Conservation (phyloP, 2,113 vertebrate species). For the Cyprinodon tularosa region DNA sequence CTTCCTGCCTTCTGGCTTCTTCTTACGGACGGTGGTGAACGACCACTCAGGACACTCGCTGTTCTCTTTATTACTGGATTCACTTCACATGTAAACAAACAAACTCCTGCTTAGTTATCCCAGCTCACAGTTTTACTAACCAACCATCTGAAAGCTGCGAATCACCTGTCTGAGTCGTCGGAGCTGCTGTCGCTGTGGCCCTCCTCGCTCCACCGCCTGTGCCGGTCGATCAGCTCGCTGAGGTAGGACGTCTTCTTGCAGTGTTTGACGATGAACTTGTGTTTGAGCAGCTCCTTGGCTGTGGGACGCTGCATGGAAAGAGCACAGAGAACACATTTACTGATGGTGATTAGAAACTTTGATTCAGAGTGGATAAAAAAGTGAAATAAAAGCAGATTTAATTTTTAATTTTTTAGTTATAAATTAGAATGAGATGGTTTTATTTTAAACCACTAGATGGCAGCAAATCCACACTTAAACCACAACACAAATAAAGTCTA, state of each 20-base stretch:
- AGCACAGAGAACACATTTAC: not conserved
- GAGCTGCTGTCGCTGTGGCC: slow-evolving; percentile 94
- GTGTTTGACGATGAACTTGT: slow-evolving; percentile 94
- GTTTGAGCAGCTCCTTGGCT: slow-evolving; percentile 95
- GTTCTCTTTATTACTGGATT: slow-evolving; percentile 90
- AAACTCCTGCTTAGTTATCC: not conserved
- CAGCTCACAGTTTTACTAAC: not conserved
- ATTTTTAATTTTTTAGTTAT: not conserved
- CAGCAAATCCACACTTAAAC: slow-evolving; percentile 6
- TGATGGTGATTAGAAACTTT: not conserved
- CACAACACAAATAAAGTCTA: not conserved
- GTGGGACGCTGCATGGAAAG: slow-evolving; percentile 85
- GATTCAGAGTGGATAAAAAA: not conserved
- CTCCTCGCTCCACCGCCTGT: slow-evolving; percentile 93
- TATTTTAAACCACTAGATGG: slow-evolving; percentile 50
- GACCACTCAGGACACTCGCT: slow-evolving; percentile 85
- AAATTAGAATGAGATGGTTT: no score
- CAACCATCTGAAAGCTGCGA: no score
- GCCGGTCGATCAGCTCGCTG: slow-evolving; percentile 93
- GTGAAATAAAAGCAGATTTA: not conserved
- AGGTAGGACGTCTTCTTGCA: slow-evolving; percentile 98
- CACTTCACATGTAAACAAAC: slow-evolving; percentile 73
- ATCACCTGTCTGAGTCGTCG: slow-evolving; percentile 90
- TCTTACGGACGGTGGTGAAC: slow-evolving; percentile 95
- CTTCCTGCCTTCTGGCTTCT: slow-evolving; percentile 88